Percentiles rank a stretch among this genome's conserved stretches.
Conservation (phyloP, 1,140 invertebrate genomes). For the Drosophila pectinifera region DNA sequence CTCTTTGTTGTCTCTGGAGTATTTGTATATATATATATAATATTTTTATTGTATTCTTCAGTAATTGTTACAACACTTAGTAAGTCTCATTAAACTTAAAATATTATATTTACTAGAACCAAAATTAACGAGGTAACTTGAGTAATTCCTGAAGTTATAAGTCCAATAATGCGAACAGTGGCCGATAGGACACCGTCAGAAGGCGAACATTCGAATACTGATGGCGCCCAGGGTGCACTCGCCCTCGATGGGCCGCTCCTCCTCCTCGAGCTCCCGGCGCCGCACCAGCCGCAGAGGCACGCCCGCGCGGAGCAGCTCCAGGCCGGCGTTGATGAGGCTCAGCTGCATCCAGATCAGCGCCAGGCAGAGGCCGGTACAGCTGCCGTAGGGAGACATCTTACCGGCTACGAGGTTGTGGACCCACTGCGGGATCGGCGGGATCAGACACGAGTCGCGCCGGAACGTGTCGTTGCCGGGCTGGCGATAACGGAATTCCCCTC, state of each 20-base stretch:
- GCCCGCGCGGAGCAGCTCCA: conserved; percentile 21
- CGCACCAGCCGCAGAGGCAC: conserved; percentile 43
- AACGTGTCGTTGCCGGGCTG: conserved; percentile 4
- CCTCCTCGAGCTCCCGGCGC: conserved; percentile 24
- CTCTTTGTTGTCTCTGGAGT: background rate
- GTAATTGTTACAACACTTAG: background rate
- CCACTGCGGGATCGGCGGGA: conserved; percentile 13
- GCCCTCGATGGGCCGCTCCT: conserved; percentile 29
- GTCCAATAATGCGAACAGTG: too few relatives aligned
- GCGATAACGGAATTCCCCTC: conserved; percentile 16
- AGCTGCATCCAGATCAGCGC: conserved; percentile 41
- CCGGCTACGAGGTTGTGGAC: conserved; percentile 6
- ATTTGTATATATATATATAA: background rate
- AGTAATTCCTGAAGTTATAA: background rate
- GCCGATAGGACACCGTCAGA: conserved; percentile 7
- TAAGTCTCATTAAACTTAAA: background rate
- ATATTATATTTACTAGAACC: background rate
- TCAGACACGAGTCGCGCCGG: conserved; percentile 5
- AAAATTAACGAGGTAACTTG: background rate
- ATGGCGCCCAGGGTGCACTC: conserved; percentile 55
- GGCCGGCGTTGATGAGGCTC: conserved; percentile 30
- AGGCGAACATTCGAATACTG: conserved; percentile 47
- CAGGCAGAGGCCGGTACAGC: conserved; percentile 23
- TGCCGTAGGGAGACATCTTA: conserved; percentile 9
- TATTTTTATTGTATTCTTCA: background rate